Evolutionary conservation across 2,113 vertebrate genomes (phyloP), one percentile per base, ranked within the genome.

Genomic region (Cinclus cinclus): DNA sequence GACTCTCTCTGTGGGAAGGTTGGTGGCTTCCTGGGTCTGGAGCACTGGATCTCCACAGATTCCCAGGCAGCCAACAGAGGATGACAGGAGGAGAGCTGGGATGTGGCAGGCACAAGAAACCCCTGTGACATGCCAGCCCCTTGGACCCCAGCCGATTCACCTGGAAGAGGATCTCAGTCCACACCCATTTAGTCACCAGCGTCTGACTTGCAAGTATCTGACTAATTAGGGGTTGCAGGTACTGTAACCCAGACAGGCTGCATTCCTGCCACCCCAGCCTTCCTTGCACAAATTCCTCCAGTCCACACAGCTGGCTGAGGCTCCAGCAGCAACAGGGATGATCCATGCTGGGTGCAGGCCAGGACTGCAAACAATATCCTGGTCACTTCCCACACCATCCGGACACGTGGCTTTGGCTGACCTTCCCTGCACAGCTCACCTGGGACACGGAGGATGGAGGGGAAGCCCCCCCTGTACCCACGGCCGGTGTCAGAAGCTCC

Each of bases 91-190:
- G n/a, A 64, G 39, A 64, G 46, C 44, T 0, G 4, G 68, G 31
- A 35, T 35, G 63, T 24, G 83, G 56, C 14, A 50, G 77, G 60
- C 56, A 42, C 31, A 59, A 16, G 67, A 59, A 19, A 1, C 2
- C 15, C 28, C 20, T 1, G 4, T 0, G 6, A 0, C 55, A 2
- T 0, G 3, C 5, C 63, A 53, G 47, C 35, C 23, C 37, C 42
- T 28, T 1, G 1, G n/a, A 86, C 46, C 41, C 59, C 1, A 0
- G 46, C 37, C 5, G 1, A 9, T 31, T 68, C 74, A 39, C 30
- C 2, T 4, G 62, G 41, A 81, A 64, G 62, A 71, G 49, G 31
- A 92, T 73, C 65, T 69, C 2, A 13, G n/a, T 53, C 58, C 75
- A 74, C 92, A 79, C 88, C 90, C 79, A 3, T 69, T 94, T 80